Conservation (phyloP, 2,113 vertebrate genomes). For the Callipepla californica region DNA sequence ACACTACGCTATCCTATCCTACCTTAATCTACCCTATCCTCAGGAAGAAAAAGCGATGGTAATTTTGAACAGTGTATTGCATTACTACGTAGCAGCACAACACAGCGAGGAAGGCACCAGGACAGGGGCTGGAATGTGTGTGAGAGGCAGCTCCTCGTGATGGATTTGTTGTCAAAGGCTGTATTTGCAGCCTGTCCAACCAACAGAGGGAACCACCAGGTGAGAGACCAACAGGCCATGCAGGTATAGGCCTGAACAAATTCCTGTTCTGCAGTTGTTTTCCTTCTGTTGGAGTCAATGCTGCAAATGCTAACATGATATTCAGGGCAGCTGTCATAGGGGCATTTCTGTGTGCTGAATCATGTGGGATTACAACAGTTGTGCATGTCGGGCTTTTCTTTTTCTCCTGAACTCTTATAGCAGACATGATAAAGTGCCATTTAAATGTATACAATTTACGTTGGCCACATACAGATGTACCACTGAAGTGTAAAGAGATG, state of each 20-base stretch:
- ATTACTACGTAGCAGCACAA: not conserved
- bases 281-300: not conserved
- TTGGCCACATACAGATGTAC: not conserved
- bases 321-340: not conserved
- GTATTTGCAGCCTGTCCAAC: not conserved
- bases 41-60: not conserved
- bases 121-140: not conserved
- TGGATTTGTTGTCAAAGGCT: not conserved
- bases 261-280: not conserved
- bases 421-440: not conserved
- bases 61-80: constrained; percentile 9
- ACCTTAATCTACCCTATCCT: not conserved
- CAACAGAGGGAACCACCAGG: not conserved
- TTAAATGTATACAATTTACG: not conserved
- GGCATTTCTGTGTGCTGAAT: not conserved
- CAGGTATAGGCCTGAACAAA: not conserved
- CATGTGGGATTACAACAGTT: not conserved
- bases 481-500: not conserved
- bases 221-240: not conserved
- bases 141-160: not conserved
- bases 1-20: not conserved
- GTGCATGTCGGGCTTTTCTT: not conserved
- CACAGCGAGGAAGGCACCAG: not conserved
- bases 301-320: not conserved
- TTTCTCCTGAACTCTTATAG: not conserved